Base-by-base conservation (phyloP, 2,888 invertebrate genomes). In the Girardia tigrina region DNA sequence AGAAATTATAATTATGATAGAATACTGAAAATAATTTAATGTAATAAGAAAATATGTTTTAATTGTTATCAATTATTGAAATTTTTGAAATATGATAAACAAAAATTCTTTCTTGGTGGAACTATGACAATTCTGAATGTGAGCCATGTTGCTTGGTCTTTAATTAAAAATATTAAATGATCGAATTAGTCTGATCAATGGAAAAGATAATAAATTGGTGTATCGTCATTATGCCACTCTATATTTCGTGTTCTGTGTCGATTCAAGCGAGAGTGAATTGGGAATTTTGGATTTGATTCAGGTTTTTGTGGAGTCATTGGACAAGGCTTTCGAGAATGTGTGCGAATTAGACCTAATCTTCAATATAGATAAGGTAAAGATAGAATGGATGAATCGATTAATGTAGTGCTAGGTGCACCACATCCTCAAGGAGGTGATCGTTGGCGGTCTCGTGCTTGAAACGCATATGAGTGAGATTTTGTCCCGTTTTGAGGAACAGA, bases 391-490 rank as follows among this genome's bases (percentile, higher is more conserved):
- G n/a, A 14, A n/a, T n/a, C 42, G 42, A 42, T 42, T 12, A 14
- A 42, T 42, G 12, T 14, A 42, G 42, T 14, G 12, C 12, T 42
- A 42, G 42, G 71, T 91, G 6, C 91, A 91, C 83, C 90, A 90
- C 83, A 98, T 98, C 80, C 86, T 99, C 73, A 92, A 95, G 80
- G 98, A 98, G 84, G 86, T 98, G 76, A 97, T 98, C 20, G 97
- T 98, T 95, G 98, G 98, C 20, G 98, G 98, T 0, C 97, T 98
- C 97, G 98, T 98, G 42, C 86, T 98, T 79, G 98, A 98, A 86
- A 98, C 98, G 20, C 98, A 97, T 85, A 98, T 98, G 95, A 90
- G 91, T 4, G 84, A 98, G 84, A 98, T 98, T 78, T 87, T 98
- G 72, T 90, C 90, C 26, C 86, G 97, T 81, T 90, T 97, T 79